Evolutionary conservation across 2,113 vertebrate species (phyloP), one percentile per base, ranked within the genome.

Genomic region (Aviceda subcristata): DNA sequence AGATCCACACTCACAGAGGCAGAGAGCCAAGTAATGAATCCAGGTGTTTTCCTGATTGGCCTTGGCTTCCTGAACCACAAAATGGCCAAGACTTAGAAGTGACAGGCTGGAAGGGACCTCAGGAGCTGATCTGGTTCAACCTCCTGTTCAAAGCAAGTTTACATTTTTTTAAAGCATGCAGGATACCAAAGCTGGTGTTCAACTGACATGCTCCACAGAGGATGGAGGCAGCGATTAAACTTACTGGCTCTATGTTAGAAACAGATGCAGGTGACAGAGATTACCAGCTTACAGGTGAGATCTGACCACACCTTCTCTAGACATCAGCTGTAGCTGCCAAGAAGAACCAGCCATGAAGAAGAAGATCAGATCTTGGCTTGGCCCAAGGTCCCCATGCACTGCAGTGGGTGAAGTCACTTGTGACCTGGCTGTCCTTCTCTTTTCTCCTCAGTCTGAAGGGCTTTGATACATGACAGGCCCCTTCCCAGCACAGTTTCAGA

Each of bases 401-500:
- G 30, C 11, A 19, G 9, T 14, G 15, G 7, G 1, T 56, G 32
- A 75, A 59, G 32, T n/a, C 0, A 41, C 6, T 45, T 46, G 38
- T 38, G 29, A 75, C n/a, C 9, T 26, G 2, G 4, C 6, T 74
- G 15, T 48, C 23, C 0, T 0, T 21, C 36, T 64, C 11, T 59
- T 63, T 63, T 55, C 18, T 26, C 4, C 15, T 16, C 12, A 12
- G 6, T 68, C 11, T 92, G 56, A 64, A 43, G 32, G 50, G 3
- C 38, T n/a, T 3, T 11, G 10, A 29, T 22, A 38, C 3, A 20
- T 55, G 2, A 17, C n/a, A n/a, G 1, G 2, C 18, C 51, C 9
- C 15, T 89, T 86, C 32, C 38, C n/a, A 68, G 16, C 0, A 1
- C 11, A 43, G 13, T 50, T 93, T 57, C 43, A 64, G 4, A 66